These are phyloP conservation scores for Dioctria linearis DNA, from an alignment of 2,888 invertebrate species.

Conservation along the genomic window DNA sequence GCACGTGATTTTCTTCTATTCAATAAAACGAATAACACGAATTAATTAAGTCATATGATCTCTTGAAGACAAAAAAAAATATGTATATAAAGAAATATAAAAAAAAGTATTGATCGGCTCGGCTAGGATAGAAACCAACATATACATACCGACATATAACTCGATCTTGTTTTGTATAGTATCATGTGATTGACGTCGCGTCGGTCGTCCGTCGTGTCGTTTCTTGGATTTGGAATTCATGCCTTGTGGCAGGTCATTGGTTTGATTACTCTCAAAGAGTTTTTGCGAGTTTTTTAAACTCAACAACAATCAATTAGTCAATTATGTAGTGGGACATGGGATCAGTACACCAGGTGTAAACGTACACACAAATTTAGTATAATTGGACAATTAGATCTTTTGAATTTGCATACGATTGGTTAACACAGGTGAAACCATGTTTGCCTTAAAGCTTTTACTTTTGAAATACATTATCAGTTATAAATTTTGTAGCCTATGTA, in stretches of 20 bases:
- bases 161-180: too few relatives aligned
- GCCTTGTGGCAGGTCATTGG: constrained; percentile 40
- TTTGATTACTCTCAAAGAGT: constrained; percentile 2
- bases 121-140: not conserved
- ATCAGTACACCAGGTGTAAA: not conserved
- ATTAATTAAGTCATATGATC: constrained; percentile 39
- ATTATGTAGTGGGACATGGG: not conserved
- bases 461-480: too few relatives aligned
- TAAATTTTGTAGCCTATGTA: too few relatives aligned
- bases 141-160: too few relatives aligned
- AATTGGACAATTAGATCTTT: too few relatives aligned
- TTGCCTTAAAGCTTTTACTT: too few relatives aligned
- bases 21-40: constrained; percentile 26
- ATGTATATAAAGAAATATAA: constrained; percentile 1
- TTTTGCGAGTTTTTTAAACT: not conserved
- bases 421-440: too few relatives aligned
- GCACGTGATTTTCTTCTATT: constrained; percentile 11
- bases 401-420: too few relatives aligned
- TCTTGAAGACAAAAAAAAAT: constrained; percentile 13
- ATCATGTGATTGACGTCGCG: not conserved
- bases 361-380: not conserved
- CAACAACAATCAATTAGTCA: not conserved
- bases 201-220: not conserved
- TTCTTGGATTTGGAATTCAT: constrained; percentile 17
- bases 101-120: constrained; percentile 4